Evolutionary conservation across 1,140 invertebrate genomes (phyloP), one percentile per base, ranked within the genome.

Genomic region (Drosophila littoralis): DNA sequence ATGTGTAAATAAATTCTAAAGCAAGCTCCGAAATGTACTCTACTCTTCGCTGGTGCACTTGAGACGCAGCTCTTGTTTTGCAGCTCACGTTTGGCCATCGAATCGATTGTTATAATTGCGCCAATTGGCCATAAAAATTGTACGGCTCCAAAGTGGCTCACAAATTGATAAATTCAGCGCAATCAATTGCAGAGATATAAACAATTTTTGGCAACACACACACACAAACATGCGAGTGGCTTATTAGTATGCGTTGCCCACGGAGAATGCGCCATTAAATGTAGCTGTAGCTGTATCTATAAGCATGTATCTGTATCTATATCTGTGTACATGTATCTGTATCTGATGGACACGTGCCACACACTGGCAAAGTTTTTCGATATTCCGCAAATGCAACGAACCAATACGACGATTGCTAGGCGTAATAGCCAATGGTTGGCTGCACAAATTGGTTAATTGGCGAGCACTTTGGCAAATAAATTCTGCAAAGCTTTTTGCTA

Each of bases 361-460:
- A 4, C 9, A 7, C 13, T 45, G 15, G 13, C 7, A 22, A 22
- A 15, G 15, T 12, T 40, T 55, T 40, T n/a, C 2, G 6, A n/a
- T 40, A 48, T 48, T 48, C 10, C 5, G 46, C 46, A 4, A 48
- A 17, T 28, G 36, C 52, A 55, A 40, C 36, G 35, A 40, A 22
- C 15, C 52, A 40, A 38, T 28, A 9, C 9, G 35, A 40, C 52
- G 15, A 55, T 17, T 40, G 36, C 22, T 33, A n/a, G 50, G 4
- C 15, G 4, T 4, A 35, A 35, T 35, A 28, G 36, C n/a, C 28
- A 32, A 42, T 79, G 66, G 69, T 15, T 65, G 48, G 45, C 35
- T 55, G 66, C 22, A 38, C 46, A 88, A 88, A 75, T 76, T 79
- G 79, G 77, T 82, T 85, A 77, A 86, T 82, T 82, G 70, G 48